phyloP scores from a whole-genome alignment of 2,113 vertebrate genomes.

The Emydocephalus ijimae region DNA sequence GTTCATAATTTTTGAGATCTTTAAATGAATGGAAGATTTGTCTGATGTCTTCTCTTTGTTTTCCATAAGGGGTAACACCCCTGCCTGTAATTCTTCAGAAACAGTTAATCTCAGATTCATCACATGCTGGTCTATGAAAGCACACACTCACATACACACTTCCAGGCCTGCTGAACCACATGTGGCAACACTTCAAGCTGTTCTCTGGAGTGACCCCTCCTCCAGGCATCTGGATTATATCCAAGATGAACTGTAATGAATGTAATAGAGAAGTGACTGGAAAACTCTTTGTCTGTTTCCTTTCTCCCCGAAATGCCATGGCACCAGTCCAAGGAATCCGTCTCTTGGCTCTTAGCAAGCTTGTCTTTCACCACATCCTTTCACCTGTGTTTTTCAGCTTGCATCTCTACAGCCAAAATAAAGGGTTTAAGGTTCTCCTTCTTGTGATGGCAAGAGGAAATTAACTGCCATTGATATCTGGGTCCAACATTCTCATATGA shows the following conservation, averaged over 20 bases:
- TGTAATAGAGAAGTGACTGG: conserved; percentile 12
- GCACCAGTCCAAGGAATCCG: not conserved
- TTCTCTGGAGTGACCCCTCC: not conserved
- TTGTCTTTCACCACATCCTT: not conserved
- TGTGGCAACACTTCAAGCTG: not conserved
- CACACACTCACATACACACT: not conserved
- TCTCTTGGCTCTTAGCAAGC: not conserved
- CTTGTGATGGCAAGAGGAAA: not conserved
- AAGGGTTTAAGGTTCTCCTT: not conserved
- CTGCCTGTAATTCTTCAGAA: not conserved
- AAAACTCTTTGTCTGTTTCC: not conserved
- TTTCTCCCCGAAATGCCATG: not conserved
- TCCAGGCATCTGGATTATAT: not conserved
- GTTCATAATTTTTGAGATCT: not conserved
- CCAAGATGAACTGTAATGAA: conserved; percentile 5
- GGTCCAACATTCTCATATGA: not conserved
- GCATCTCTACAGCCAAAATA: not conserved
- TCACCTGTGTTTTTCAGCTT: not conserved
- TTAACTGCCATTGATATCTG: not conserved
- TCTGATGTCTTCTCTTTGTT: not conserved
- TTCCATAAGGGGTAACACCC: not conserved
- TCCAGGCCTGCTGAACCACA: not conserved
- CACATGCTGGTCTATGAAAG: no score
- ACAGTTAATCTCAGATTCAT: no score
- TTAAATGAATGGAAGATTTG: no score